Evolutionary conservation across 2,797 vertebrate species (phyloP).

Genomic region (Schizopygopsis pylzovi): DNA sequence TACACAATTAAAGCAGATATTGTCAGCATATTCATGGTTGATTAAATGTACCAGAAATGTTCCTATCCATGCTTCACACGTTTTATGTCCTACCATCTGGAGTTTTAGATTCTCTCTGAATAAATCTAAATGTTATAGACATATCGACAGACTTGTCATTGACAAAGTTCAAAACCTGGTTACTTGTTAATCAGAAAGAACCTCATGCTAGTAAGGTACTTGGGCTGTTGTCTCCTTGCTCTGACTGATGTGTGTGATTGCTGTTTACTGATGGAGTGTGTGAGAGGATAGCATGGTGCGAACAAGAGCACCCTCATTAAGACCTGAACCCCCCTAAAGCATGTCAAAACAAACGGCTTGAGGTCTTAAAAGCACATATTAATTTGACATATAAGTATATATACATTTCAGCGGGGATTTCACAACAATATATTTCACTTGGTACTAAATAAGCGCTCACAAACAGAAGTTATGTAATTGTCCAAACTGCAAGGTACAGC

Average conservation of each 20-base stretch:
- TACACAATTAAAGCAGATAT: background rate
- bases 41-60: constrained; percentile 40
- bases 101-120: background rate
- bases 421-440: background rate
- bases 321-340: constrained; percentile 8
- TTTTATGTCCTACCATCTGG: constrained; percentile 6
- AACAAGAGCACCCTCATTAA: background rate
- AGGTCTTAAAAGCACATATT: background rate
- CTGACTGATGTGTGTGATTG: background rate
- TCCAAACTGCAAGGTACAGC: background rate
- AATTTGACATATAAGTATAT: constrained; percentile 3
- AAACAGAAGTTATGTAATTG: constrained; percentile 1
- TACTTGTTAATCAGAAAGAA: background rate
- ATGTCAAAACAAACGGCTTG: background rate
- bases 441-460: background rate
- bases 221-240: background rate
- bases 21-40: constrained; percentile 34
- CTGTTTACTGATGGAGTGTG: background rate
- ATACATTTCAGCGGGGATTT: background rate
- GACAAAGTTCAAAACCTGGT: background rate
- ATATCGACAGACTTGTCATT: background rate
- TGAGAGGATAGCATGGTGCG: background rate
- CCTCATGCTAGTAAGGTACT: background rate
- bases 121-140: background rate
- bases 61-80: constrained; percentile 26